phyloP scores from a whole-genome alignment of 2,888 invertebrate genomes.

The Diplazon laetatorius region DNA sequence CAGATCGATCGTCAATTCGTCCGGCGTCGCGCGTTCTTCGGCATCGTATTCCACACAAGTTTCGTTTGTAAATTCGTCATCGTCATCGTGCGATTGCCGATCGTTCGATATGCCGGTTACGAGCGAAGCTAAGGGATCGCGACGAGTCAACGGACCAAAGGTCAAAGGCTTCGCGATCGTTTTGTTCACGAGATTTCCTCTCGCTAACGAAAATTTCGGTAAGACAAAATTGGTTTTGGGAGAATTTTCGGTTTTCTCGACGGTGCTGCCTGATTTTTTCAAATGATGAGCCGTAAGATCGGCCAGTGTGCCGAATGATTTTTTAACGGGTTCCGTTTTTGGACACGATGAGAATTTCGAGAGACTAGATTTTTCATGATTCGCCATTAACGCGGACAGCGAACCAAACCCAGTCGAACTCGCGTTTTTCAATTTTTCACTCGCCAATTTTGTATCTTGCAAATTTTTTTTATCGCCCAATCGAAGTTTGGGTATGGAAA shows the following conservation, averaged over 20 bases:
- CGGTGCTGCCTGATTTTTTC: conserved; percentile 67
- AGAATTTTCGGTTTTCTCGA: conserved; percentile 14
- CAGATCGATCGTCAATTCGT: conserved; percentile 81
- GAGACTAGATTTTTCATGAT: conserved; percentile 40
- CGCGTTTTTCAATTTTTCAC: not conserved
- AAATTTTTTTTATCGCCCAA: conserved; percentile 55
- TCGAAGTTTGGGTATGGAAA: conserved; percentile 68
- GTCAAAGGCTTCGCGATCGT: not conserved
- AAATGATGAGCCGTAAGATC: conserved; percentile 78
- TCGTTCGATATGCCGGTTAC: not conserved
- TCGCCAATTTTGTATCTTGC: not conserved
- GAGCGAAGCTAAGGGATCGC: not conserved
- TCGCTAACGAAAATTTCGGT: conserved; percentile 67
- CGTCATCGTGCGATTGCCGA: too few species aligned
- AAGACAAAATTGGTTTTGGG: conserved; percentile 69
- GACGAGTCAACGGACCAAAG: conserved; percentile 1
- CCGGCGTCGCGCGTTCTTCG: conserved; percentile 57
- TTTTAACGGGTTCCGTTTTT: conserved; percentile 1
- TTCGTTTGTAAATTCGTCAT: too few species aligned
- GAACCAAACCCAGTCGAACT: conserved; percentile 41
- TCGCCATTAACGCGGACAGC: conserved; percentile 36
- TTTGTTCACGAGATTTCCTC: conserved; percentile 2
- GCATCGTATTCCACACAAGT: too few species aligned
- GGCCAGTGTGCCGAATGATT: conserved; percentile 72
- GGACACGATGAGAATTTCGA: not conserved